Percentiles rank a stretch among this genome's conserved stretches.
Evolutionary conservation across 2,888 invertebrate genomes (phyloP).

Genomic region (Rhabditophanes sp.): DNA sequence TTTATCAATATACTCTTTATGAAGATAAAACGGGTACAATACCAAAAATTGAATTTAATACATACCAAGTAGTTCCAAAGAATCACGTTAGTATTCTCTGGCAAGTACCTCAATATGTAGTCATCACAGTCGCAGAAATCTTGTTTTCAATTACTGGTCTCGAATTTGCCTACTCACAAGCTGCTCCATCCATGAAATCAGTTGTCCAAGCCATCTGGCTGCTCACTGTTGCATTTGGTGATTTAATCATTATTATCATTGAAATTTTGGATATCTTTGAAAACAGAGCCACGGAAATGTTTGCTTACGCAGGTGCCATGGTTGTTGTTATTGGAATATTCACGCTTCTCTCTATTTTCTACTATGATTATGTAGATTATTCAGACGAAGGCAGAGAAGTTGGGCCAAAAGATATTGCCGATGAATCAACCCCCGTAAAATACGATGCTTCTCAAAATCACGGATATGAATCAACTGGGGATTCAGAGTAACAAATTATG

Average conservation of each 20-base stretch:
- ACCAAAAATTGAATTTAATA: neutral
- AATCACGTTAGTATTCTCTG: constrained; percentile 21
- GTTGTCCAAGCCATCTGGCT: constrained; percentile 61
- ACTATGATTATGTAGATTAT: constrained; percentile 9
- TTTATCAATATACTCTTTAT: constrained; percentile 5
- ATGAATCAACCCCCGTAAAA: no score
- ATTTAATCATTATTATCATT: constrained; percentile 62
- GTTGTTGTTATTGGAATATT: constrained; percentile 65
- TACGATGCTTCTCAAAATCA: no score
- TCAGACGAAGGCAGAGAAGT: constrained; percentile 5
- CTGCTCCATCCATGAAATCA: constrained; percentile 79
- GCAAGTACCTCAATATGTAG: constrained; percentile 46
- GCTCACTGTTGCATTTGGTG: constrained; percentile 75
- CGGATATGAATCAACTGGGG: no score
- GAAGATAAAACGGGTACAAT: neutral
- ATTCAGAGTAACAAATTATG: no score
- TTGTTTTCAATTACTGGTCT: constrained; percentile 48
- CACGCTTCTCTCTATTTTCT: constrained; percentile 46
- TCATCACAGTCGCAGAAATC: constrained; percentile 47
- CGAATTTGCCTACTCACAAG: constrained; percentile 48
- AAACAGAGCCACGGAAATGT: constrained; percentile 18
- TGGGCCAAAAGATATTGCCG: no score
- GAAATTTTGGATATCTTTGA: constrained; percentile 13
- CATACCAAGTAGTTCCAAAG: constrained; percentile 10
- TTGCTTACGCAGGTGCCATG: constrained; percentile 51